A percentile compares a stretch with the other conserved stretches of the same genome.
Conservation (phyloP, 2,888 invertebrate species). For the Drosophila austrosaltans region DNA sequence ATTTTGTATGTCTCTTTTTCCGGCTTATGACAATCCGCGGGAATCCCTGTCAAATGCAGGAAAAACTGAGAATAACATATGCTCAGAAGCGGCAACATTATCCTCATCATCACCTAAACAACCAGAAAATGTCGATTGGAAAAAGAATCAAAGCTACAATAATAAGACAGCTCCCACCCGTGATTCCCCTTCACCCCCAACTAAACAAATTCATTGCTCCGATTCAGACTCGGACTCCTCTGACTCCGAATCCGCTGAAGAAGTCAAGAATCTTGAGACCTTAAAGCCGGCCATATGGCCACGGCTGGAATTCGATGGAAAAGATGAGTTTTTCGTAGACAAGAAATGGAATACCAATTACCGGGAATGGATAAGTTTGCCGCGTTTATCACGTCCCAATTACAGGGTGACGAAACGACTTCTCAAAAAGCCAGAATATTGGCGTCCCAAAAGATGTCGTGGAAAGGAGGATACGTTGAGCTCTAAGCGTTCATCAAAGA, state of each 20-base stretch:
- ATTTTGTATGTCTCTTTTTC: slow-evolving; percentile 51
- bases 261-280: neutral
- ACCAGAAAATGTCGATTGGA: slow-evolving; percentile 8
- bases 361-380: slow-evolving; percentile 86
- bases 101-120: too few species aligned
- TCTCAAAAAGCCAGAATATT: neutral
- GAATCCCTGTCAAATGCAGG: neutral
- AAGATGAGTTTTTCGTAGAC: slow-evolving; percentile 86
- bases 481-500: neutral
- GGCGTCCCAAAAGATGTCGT: neutral
- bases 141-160: slow-evolving; percentile 18
- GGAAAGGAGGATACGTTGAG: neutral
- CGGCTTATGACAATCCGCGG: slow-evolving; percentile 39
- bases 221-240: neutral
- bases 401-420: slow-evolving; percentile 77
- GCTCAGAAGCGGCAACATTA: too few species aligned
- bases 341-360: slow-evolving; percentile 85
- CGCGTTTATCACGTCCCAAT: slow-evolving; percentile 87
- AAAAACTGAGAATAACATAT: neutral
- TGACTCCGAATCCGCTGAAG: slow-evolving; percentile 2
- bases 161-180: neutral
- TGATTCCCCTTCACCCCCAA: neutral
- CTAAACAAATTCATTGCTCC: neutral
- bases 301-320: slow-evolving; percentile 72
- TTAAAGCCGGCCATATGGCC: neutral